Conservation (phyloP, 2,797 vertebrate genomes). For the Lacerta agilis region DNA sequence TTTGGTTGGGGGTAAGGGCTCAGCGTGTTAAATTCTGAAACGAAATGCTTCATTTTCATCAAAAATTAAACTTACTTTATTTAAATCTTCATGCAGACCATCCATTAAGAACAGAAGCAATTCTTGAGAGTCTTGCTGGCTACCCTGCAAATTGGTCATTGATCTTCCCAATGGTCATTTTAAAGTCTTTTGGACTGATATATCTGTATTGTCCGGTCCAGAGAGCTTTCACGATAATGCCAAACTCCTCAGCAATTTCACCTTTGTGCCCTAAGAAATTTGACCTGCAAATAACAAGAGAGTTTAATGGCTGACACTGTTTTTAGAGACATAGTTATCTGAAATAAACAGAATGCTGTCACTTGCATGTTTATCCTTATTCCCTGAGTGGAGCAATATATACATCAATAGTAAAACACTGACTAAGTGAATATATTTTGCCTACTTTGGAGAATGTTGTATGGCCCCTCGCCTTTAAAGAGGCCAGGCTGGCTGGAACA, state of each 20-base stretch:
- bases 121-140: slow-evolving; percentile 98
- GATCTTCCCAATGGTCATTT: slow-evolving; percentile 95
- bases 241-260: slow-evolving; percentile 98
- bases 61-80: slow-evolving; percentile 85
- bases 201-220: slow-evolving; percentile 95
- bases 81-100: slow-evolving; percentile 96
- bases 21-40: not conserved
- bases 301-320: not conserved
- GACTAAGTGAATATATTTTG: not conserved
- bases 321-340: not conserved
- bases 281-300: slow-evolving; percentile 78
- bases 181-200: slow-evolving; percentile 96
- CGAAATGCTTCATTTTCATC: not conserved
- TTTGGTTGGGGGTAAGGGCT: too few species aligned
- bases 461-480: too few species aligned
- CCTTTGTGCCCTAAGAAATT: slow-evolving; percentile 97
- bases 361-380: not conserved
- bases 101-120: slow-evolving; percentile 98
- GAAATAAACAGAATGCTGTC: not conserved
- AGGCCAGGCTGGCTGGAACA: too few species aligned
- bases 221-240: slow-evolving; percentile 95
- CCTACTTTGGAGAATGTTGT: not conserved
- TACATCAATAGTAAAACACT: not conserved
- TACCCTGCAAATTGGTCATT: slow-evolving; percentile 95
- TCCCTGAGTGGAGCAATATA: not conserved